phyloP scores from a whole-genome alignment of 2,113 vertebrate species.

The Mormyrus lacerda region DNA sequence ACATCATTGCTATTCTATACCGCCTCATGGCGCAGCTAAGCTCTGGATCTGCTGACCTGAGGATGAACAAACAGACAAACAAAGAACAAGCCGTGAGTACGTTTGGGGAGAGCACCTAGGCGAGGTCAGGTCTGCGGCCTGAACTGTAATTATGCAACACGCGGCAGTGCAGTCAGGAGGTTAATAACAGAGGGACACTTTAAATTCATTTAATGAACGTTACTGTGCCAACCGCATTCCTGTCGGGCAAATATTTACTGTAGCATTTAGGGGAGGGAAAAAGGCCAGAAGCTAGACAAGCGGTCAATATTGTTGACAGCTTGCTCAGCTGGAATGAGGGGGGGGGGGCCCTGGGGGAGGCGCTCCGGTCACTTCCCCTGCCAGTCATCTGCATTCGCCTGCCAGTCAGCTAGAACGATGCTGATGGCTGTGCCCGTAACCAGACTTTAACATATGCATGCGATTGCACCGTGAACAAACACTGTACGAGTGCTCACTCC shows the following conservation, averaged over 20 bases:
- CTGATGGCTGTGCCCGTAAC: neutral
- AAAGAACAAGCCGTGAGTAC: neutral
- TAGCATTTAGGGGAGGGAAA: slow-evolving; percentile 2
- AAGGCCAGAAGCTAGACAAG: neutral
- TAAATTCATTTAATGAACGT: slow-evolving; percentile 17
- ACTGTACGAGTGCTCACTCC: neutral
- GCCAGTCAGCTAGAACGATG: neutral
- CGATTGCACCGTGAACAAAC: neutral
- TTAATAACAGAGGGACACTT: slow-evolving; percentile 17
- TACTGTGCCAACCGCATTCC: slow-evolving; percentile 1
- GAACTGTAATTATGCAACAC: slow-evolving; percentile 12
- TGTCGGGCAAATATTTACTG: slow-evolving; percentile 22
- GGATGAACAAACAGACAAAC: neutral
- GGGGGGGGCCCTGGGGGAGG: neutral
- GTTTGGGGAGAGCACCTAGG: neutral
- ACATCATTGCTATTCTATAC: neutral
- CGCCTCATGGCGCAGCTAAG: neutral
- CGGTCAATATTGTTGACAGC: slow-evolving; percentile 13
- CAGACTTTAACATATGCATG: neutral
- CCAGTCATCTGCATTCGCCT: slow-evolving; percentile 9
- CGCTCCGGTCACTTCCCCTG: slow-evolving; percentile 1
- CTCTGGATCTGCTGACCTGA: neutral
- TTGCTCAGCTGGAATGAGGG: neutral
- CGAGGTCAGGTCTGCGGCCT: neutral
- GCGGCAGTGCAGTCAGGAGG: neutral